A percentile compares a stretch with the other conserved stretches of the same genome.
Conservation (phyloP, 1,140 invertebrate genomes). For the Pseudomyrmex pallidus region DNA sequence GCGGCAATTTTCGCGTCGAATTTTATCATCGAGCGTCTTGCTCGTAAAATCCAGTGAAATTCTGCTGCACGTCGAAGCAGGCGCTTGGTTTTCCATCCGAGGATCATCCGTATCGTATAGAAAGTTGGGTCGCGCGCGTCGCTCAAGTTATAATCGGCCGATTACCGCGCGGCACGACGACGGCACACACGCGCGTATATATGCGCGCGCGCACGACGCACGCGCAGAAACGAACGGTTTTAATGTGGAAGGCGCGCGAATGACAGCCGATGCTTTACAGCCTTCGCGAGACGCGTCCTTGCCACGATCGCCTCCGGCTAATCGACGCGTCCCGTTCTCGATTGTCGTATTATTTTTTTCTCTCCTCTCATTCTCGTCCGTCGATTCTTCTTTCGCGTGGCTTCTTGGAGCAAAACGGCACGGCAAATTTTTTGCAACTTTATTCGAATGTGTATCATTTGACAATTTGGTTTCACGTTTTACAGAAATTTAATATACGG, state of each 20-base stretch:
- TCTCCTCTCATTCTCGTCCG: background rate
- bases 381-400: background rate
- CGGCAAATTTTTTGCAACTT: too few relatives aligned
- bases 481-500: background rate
- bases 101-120: slow-evolving; percentile 47
- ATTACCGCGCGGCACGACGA: slow-evolving; percentile 40
- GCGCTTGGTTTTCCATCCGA: slow-evolving; percentile 16
- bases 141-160: slow-evolving; percentile 41
- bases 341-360: slow-evolving; percentile 22
- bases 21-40: background rate
- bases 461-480: background rate
- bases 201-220: background rate
- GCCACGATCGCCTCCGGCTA: slow-evolving; percentile 64
- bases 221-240: slow-evolving; percentile 39
- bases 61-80: background rate
- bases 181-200: slow-evolving; percentile 8
- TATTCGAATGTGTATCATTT: too few relatives aligned
- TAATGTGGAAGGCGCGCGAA: slow-evolving; percentile 51
- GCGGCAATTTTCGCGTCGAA: slow-evolving; percentile 14
- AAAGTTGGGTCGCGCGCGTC: slow-evolving; percentile 48
- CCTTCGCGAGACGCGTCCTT: slow-evolving; percentile 67
- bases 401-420: too few relatives aligned
- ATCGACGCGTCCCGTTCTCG: slow-evolving; percentile 59
- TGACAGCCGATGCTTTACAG: slow-evolving; percentile 67
- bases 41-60: slow-evolving; percentile 46